A percentile compares a stretch with the other conserved stretches of the same genome.
Evolutionary conservation across 1,140 invertebrate species (phyloP).

Genomic region (Cyclargus thomasi): DNA sequence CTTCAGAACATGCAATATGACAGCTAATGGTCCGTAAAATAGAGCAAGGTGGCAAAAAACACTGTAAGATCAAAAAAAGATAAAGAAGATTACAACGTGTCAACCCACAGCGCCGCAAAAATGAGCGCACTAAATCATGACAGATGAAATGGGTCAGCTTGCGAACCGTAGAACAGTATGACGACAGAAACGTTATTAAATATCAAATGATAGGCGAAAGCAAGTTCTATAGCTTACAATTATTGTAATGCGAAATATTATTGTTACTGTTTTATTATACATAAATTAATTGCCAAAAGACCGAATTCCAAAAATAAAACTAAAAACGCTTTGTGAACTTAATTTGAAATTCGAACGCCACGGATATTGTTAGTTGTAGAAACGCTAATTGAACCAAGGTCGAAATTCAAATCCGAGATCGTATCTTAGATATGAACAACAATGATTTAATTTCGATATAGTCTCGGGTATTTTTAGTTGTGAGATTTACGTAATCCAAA

Average conservation of each 20-base stretch:
- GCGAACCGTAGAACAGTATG: slow-evolving; percentile 18
- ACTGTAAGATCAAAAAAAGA: neutral
- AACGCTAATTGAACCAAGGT: neutral
- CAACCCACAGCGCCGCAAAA: slow-evolving; percentile 38
- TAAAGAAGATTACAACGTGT: slow-evolving; percentile 47
- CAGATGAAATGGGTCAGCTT: slow-evolving; percentile 42
- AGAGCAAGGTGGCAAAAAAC: slow-evolving; percentile 29
- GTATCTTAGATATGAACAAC: neutral
- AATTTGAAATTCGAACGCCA: neutral
- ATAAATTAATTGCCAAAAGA: too few species aligned
- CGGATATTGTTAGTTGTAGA: neutral
- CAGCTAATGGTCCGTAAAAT: slow-evolving; percentile 59
- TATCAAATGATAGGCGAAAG: neutral
- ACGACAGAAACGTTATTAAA: slow-evolving; percentile 23
- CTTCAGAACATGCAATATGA: slow-evolving; percentile 48
- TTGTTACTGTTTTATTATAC: too few species aligned
- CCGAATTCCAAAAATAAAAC: too few species aligned
- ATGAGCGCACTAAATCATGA: slow-evolving; percentile 57
- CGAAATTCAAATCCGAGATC: neutral
- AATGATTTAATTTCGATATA: neutral
- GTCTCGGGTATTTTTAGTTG: neutral
- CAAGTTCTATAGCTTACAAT: neutral
- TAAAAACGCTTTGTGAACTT: too few species aligned
- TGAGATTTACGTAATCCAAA: neutral
- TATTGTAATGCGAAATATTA: too few species aligned